Evolutionary conservation across 2,888 invertebrate species (phyloP), one percentile per base, ranked within the genome.

Genomic region (Halictus ligatus): DNA sequence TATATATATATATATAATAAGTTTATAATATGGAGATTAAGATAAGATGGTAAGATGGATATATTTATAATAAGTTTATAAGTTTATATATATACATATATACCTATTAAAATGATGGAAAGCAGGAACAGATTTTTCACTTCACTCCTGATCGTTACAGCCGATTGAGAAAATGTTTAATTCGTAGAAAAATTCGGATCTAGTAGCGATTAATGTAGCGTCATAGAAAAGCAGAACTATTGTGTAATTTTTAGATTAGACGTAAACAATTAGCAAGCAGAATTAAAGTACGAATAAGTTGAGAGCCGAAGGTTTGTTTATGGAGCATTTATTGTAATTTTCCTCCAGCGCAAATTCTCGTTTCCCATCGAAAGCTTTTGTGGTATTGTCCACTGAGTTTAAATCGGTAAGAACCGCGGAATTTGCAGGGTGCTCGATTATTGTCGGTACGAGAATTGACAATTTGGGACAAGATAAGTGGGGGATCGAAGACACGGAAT

Each of bases 391-490:
- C 6, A 29, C 15, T 15, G 60, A 15, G 15, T 7, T 15, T 1
- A 29, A 29, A 64, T 58, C 58, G n/a, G n/a, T 58, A 58, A 58
- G 0, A n/a, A n/a, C 3, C 6, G 7, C 29, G 7, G 15, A 29
- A 29, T 64, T 25, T 71, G 46, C 77, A 81, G 74, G 60, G 75
- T 79, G 81, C 77, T 76, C 75, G 82, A 78, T 83, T 72, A 80
- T 67, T 60, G 50, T 21, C n/a, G 15, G 35, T 80, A 58, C 69
- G 35, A 71, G 69, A 64, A 58, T 46, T 69, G 78, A 84, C 69
- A 69, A 75, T 48, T 10, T 15, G 13, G 58, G 12, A 78, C 35
- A 77, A 54, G 29, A 74, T 58, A 83, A 29, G 50, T 79, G 58
- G 58, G 46, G 71, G 75, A 40, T 67, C 80, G 69, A 74, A 50